A percentile compares a stretch with the other conserved stretches of the same genome.
These are phyloP conservation scores for Brachionus koreanus DNA, from an alignment of 1,140 invertebrate species.

Conservation along the genomic window DNA sequence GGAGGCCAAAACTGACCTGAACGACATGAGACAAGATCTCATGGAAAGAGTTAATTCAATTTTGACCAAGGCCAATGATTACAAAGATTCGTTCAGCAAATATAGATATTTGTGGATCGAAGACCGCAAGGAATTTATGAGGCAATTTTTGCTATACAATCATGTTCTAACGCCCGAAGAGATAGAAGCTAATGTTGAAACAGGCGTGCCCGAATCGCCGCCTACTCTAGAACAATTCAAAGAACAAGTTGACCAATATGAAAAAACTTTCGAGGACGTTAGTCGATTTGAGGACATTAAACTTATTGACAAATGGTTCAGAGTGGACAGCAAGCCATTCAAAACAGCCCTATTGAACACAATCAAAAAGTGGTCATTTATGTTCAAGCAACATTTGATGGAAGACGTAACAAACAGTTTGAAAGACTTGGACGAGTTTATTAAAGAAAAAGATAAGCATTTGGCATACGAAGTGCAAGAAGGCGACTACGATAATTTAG, in stretches of 20 bases:
- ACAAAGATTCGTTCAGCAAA: slow-evolving; percentile 56
- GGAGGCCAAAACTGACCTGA: slow-evolving; percentile 49
- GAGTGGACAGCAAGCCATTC: slow-evolving; percentile 70
- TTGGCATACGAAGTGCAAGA: slow-evolving; percentile 63
- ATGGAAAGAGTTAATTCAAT: slow-evolving; percentile 58
- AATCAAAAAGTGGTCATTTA: slow-evolving; percentile 81
- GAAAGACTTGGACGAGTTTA: slow-evolving; percentile 64
- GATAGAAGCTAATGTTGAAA: slow-evolving; percentile 69
- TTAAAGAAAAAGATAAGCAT: slow-evolving; percentile 64
- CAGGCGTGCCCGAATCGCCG: slow-evolving; percentile 61
- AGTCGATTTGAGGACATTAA: slow-evolving; percentile 59
- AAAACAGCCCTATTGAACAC: slow-evolving; percentile 58
- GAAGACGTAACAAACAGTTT: slow-evolving; percentile 74
- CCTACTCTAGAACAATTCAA: slow-evolving; percentile 83
- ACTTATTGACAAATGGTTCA: slow-evolving; percentile 85
- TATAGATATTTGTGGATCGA: slow-evolving; percentile 82
- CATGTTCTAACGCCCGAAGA: slow-evolving; percentile 78
- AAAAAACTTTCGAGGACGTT: slow-evolving; percentile 73
- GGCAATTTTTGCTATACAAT: slow-evolving; percentile 82
- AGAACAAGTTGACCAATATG: slow-evolving; percentile 86
- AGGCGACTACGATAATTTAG: slow-evolving; percentile 60
- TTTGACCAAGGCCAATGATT: slow-evolving; percentile 58
- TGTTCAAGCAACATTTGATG: slow-evolving; percentile 90
- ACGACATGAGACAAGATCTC: slow-evolving; percentile 56
- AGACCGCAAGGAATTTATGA: slow-evolving; percentile 77